phyloP scores from a whole-genome alignment of 2,113 vertebrate species.

The Periophthalmodon schlosseri region DNA sequence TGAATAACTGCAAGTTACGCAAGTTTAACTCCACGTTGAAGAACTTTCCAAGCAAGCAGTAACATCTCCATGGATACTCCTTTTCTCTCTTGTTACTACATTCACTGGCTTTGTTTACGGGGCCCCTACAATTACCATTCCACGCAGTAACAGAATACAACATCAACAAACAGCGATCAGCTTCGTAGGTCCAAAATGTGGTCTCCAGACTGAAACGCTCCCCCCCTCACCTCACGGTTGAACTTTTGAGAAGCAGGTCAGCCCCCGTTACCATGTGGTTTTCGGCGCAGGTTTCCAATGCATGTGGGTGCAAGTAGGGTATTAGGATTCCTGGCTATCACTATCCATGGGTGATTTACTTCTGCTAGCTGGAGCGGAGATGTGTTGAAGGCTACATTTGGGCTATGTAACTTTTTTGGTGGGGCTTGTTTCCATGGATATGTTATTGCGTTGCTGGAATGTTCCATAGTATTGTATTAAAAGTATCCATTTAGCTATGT shows the following conservation, averaged over 20 bases:
- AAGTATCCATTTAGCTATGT: too few species aligned
- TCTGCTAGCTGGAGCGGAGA: background rate
- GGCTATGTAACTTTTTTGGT: too few species aligned
- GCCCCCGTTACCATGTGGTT: slow-evolving; percentile 18
- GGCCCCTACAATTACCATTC: background rate
- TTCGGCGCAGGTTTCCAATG: background rate
- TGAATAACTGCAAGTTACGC: too few species aligned
- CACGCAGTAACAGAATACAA: background rate
- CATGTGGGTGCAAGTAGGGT: slow-evolving; percentile 4
- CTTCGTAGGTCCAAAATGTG: background rate
- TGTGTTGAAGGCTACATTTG: background rate
- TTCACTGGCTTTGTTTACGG: background rate
- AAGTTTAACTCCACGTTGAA: too few species aligned
- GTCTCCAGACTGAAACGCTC: slow-evolving; percentile 16
- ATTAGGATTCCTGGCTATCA: slow-evolving; percentile 12
- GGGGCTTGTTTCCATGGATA: too few species aligned
- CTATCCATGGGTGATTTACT: slow-evolving; percentile 3
- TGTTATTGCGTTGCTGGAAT: too few species aligned
- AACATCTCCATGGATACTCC: too few species aligned
- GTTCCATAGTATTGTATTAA: too few species aligned
- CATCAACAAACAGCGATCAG: background rate
- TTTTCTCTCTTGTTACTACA: too few species aligned
- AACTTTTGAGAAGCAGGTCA: slow-evolving; percentile 24
- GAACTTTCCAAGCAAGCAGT: too few species aligned
- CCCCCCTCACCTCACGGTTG: slow-evolving; percentile 14